phyloP scores from a whole-genome alignment of 2,113 vertebrate genomes.

The Nibea albiflora region DNA sequence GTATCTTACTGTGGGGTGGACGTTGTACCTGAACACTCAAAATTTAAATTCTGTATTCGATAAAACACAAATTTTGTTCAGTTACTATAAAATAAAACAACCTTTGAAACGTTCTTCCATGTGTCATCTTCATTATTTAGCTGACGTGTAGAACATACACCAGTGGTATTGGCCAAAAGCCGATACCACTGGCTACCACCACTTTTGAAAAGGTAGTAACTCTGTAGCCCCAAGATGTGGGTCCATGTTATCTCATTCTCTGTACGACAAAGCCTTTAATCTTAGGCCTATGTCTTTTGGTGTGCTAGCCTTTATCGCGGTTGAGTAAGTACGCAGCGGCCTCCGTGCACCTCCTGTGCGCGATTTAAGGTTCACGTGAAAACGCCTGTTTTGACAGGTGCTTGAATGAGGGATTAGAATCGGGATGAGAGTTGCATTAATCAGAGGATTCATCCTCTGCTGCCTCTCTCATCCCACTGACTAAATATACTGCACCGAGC shows the following conservation, averaged over 20 bases:
- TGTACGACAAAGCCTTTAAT: conserved; percentile 62
- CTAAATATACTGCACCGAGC: conserved; percentile 65
- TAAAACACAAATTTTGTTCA: too few relatives aligned
- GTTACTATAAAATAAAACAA: too few relatives aligned
- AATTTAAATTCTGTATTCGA: too few relatives aligned
- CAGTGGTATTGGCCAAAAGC: too few relatives aligned
- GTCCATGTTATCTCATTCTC: conserved; percentile 11
- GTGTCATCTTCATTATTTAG: too few relatives aligned
- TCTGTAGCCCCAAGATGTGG: not conserved
- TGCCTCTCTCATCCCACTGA: conserved; percentile 59
- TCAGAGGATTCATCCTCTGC: conserved; percentile 63
- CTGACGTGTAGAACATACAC: too few relatives aligned
- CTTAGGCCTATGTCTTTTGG: conserved; percentile 18
- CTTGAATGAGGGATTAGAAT: conserved; percentile 74
- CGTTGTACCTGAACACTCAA: too few relatives aligned
- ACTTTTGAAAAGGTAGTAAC: not conserved
- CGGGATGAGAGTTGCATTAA: conserved; percentile 74
- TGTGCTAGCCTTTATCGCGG: conserved; percentile 4
- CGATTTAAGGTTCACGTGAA: conserved; percentile 55
- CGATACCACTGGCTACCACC: too few relatives aligned
- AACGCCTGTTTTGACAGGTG: conserved; percentile 82
- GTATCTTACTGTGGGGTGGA: too few relatives aligned
- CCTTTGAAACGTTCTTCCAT: too few relatives aligned
- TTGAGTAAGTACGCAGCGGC: conserved; percentile 16
- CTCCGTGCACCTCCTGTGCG: conserved; percentile 33